Conservation (phyloP, 1,140 invertebrate species). For the Anastrepha obliqua region DNA sequence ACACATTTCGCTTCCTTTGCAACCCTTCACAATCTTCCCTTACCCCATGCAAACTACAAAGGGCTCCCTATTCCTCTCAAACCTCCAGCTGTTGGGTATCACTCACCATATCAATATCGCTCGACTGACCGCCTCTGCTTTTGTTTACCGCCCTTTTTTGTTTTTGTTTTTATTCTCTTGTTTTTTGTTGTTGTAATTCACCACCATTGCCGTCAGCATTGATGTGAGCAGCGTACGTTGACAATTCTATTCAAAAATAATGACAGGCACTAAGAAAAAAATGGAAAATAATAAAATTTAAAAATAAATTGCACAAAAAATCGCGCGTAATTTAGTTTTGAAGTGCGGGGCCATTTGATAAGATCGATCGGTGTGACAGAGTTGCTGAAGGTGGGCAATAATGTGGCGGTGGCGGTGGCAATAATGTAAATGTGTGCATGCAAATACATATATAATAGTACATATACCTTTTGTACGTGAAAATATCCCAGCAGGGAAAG, state of each 20-base stretch:
- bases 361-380: neutral
- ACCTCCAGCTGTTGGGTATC: slow-evolving; percentile 38
- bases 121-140: slow-evolving; percentile 10
- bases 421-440: neutral
- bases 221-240: neutral
- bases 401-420: neutral
- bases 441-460: neutral
- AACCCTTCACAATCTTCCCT: too few relatives aligned
- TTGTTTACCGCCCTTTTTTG: neutral
- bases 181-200: neutral
- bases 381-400: neutral
- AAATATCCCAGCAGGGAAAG: too few relatives aligned
- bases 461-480: too few relatives aligned
- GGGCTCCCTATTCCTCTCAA: neutral
- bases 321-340: neutral
- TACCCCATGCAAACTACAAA: neutral
- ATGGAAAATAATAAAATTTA: neutral
- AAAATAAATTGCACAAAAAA: slow-evolving; percentile 10
- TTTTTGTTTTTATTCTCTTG: neutral
- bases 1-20: neutral
- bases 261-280: neutral
- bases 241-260: slow-evolving; percentile 37
- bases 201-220: slow-evolving; percentile 3
- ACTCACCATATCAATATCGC: slow-evolving; percentile 6
- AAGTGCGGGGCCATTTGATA: slow-evolving; percentile 31